A percentile compares a stretch with the other conserved stretches of the same genome.
Evolutionary conservation across 2,113 vertebrate genomes (phyloP).

Genomic region (Turdus rufiventris): DNA sequence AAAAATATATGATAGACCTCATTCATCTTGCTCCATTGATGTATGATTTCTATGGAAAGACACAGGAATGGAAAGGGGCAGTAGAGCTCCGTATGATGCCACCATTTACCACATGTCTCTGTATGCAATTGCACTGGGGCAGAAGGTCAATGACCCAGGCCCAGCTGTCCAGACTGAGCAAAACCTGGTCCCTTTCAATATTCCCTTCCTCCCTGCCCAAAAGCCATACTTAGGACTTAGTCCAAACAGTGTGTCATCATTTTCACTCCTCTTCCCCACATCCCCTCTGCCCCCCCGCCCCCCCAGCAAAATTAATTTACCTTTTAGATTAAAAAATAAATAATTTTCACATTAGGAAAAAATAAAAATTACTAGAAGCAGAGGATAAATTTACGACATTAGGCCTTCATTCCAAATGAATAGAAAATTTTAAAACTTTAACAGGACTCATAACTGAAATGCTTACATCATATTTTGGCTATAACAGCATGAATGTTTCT

Average conservation of each 20-base stretch:
- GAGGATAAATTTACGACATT: not conserved
- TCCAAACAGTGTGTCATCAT: not conserved
- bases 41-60: not conserved
- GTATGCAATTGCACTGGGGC: not conserved
- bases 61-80: not conserved
- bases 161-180: not conserved
- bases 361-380: not conserved
- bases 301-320: not conserved
- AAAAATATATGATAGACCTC: not conserved
- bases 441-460: not conserved
- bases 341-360: not conserved
- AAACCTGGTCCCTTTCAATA: not conserved
- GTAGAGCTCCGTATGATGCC: not conserved
- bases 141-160: not conserved
- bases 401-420: not conserved
- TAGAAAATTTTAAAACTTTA: not conserved
- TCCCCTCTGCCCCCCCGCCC: fast-evolving
- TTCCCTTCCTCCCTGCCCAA: not conserved
- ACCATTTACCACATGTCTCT: not conserved
- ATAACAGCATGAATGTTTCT: not conserved
- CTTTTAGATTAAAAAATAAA: not conserved
- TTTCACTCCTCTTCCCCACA: not conserved
- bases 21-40: not conserved
- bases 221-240: not conserved
- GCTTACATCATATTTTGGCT: not conserved